Percentiles rank a stretch among this genome's conserved stretches.
phyloP scores from a whole-genome alignment of 2,113 vertebrate species.

The Bubo bubo region DNA sequence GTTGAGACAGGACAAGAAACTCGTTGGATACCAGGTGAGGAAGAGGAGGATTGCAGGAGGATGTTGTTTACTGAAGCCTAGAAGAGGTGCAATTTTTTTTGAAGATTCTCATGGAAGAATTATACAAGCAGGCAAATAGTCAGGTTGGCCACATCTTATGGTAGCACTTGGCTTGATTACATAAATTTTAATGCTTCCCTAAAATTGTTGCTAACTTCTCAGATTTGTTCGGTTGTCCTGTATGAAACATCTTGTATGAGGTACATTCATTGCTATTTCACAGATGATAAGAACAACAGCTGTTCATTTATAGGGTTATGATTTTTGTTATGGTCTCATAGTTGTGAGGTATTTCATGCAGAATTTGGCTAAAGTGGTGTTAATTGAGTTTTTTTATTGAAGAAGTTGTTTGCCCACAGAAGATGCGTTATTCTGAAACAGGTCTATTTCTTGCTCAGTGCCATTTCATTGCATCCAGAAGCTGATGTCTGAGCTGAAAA shows the following conservation, averaged over 20 bases:
- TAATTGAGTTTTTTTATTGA: background rate
- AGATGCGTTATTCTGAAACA: background rate
- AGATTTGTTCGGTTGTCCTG: background rate
- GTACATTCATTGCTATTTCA: background rate
- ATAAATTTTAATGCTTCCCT: background rate
- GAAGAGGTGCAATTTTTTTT: background rate
- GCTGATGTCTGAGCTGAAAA: conserved; percentile 22
- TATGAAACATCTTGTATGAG: background rate
- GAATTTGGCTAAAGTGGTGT: background rate
- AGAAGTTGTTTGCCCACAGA: background rate
- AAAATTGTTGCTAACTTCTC: background rate
- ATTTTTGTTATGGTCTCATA: background rate
- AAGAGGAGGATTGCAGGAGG: background rate
- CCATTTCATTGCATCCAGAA: background rate
- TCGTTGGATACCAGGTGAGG: background rate
- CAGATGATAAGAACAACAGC: background rate
- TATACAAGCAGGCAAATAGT: background rate
- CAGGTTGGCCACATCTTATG: background rate
- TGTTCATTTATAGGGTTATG: background rate
- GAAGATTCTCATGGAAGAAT: background rate
- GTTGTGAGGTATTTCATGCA: background rate
- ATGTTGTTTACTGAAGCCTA: background rate
- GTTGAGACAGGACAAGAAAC: background rate
- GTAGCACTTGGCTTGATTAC: background rate
- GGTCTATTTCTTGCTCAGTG: background rate